Percentiles rank a stretch among this genome's conserved stretches.
Evolutionary conservation across 1,140 invertebrate species (phyloP).

Genomic region (Drosophila persimilis): DNA sequence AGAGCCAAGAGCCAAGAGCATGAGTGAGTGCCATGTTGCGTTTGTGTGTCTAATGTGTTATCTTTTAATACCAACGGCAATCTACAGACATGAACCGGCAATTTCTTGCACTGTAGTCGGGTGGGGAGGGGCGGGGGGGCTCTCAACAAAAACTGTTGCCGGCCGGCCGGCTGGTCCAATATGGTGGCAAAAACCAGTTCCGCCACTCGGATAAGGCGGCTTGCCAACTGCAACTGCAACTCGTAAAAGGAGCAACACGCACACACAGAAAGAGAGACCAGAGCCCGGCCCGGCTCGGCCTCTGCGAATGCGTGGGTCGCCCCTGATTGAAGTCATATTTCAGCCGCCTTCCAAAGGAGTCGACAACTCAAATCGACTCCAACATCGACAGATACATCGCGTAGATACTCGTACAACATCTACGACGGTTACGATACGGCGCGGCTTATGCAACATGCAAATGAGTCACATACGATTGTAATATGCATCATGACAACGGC

Average conservation of each 20-base stretch:
- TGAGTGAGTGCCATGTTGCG: slow-evolving; percentile 29
- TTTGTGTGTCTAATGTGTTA: slow-evolving; percentile 52
- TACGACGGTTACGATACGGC: too few species aligned
- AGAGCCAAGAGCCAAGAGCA: neutral
- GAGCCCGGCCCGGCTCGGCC: neutral
- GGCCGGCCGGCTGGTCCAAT: slow-evolving; percentile 28
- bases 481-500: slow-evolving; percentile 34
- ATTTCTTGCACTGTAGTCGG: slow-evolving; percentile 1
- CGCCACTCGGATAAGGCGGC: neutral
- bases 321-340: slow-evolving; percentile 49
- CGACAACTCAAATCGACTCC: slow-evolving; percentile 7
- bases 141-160: slow-evolving; percentile 31
- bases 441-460: slow-evolving; percentile 43
- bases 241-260: slow-evolving; percentile 30
- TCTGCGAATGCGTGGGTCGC: slow-evolving; percentile 39
- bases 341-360: slow-evolving; percentile 22
- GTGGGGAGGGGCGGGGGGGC: neutral
- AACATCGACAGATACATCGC: slow-evolving; percentile 18
- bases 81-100: slow-evolving; percentile 49
- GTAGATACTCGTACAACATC: too few species aligned
- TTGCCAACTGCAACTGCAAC: neutral
- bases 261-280: neutral
- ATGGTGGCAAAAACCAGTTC: slow-evolving; percentile 49
- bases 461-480: slow-evolving; percentile 39
- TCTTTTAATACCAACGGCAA: slow-evolving; percentile 58